Percentiles rank a stretch among this genome's conserved stretches.
phyloP scores from a whole-genome alignment of 2,113 vertebrate species.

The Erythrocercus mccallii region DNA sequence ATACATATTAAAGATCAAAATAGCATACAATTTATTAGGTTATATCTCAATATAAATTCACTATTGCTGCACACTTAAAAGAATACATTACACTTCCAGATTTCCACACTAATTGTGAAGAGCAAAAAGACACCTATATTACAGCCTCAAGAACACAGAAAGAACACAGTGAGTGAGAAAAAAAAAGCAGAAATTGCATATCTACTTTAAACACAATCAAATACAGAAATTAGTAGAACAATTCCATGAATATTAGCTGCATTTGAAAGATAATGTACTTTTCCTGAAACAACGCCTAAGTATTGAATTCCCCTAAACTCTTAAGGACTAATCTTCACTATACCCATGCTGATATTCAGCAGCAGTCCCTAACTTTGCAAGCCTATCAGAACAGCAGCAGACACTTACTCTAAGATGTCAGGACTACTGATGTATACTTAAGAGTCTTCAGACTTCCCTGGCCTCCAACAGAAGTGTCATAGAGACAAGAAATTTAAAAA shows the following conservation, averaged over 20 bases:
- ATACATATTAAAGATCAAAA: background rate
- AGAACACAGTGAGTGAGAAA: background rate
- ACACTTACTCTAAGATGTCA: background rate
- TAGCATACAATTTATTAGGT: background rate
- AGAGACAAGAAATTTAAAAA: background rate
- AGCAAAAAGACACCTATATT: background rate
- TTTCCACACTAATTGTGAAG: background rate
- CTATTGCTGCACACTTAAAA: background rate
- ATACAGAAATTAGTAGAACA: background rate
- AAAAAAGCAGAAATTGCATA: background rate
- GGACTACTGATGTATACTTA: background rate
- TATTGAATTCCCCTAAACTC: background rate
- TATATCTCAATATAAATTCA: background rate
- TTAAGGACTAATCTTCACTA: background rate
- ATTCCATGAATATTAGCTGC: background rate
- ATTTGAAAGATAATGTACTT: background rate
- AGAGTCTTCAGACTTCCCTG: background rate
- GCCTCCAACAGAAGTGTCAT: background rate
- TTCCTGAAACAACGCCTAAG: background rate
- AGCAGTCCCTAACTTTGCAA: background rate
- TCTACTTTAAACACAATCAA: background rate
- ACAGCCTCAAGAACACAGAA: background rate
- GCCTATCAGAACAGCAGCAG: background rate
- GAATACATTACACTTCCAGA: background rate
- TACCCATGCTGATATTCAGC: background rate